Evolutionary conservation across 1,140 invertebrate species (phyloP).

Genomic region (Heliconius congener): DNA sequence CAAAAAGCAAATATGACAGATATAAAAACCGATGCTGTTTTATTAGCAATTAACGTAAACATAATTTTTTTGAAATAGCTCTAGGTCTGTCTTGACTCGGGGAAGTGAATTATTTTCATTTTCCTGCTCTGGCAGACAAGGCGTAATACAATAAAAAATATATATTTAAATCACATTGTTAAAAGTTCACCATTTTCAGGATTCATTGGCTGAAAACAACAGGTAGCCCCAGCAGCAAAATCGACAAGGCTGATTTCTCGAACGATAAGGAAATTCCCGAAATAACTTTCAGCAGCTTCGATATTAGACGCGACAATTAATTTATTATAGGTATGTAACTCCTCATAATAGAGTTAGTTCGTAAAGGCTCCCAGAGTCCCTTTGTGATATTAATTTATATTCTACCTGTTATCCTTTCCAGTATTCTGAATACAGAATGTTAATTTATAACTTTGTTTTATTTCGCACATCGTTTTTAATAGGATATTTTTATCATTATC

Average conservation of each 20-base stretch:
- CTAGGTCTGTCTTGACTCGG: too few species aligned
- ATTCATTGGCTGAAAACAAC: slow-evolving; percentile 86
- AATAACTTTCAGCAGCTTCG: slow-evolving; percentile 71
- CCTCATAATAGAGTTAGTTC: background rate
- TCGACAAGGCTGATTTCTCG: slow-evolving; percentile 85
- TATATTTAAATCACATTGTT: background rate
- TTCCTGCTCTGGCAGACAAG: too few species aligned
- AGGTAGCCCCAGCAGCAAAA: slow-evolving; percentile 86
- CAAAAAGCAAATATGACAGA: too few species aligned
- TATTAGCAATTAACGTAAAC: too few species aligned
- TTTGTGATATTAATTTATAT: slow-evolving; percentile 42
- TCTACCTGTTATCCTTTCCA: slow-evolving; percentile 18
- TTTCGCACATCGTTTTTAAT: slow-evolving; percentile 28
- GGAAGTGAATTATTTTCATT: too few species aligned
- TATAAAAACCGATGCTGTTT: too few species aligned
- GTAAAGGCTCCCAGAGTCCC: slow-evolving; percentile 26
- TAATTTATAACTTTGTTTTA: slow-evolving; percentile 30
- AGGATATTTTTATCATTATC: slow-evolving; percentile 22
- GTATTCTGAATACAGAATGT: slow-evolving; percentile 34
- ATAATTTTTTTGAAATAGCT: too few species aligned
- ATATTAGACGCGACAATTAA: slow-evolving; percentile 63
- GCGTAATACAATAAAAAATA: too few species aligned
- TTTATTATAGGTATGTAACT: background rate
- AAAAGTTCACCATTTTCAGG: slow-evolving; percentile 73
- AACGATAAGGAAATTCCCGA: slow-evolving; percentile 82